Percentiles rank a stretch among this genome's conserved stretches.
Conservation (phyloP, 2,113 vertebrate species). For the Tragelaphus scriptus region DNA sequence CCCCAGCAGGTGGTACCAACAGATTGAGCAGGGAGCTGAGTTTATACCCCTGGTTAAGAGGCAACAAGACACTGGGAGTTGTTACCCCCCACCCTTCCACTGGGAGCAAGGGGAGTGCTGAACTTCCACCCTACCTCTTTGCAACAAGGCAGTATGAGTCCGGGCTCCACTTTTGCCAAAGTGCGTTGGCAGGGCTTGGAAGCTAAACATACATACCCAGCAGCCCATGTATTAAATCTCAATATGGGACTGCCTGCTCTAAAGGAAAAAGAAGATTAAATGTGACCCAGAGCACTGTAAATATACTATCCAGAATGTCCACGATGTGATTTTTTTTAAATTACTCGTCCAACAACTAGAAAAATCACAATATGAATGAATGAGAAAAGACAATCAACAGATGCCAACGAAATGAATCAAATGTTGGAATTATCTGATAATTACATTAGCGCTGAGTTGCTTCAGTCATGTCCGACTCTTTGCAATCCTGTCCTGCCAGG, state of each 20-base stretch:
- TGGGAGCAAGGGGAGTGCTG: background rate
- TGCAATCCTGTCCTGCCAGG: background rate
- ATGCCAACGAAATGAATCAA: background rate
- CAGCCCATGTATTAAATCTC: background rate
- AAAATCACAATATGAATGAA: background rate
- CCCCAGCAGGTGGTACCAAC: background rate
- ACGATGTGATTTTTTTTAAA: background rate
- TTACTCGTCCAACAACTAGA: background rate
- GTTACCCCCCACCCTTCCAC: background rate
- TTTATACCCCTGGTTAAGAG: background rate
- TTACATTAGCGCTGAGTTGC: background rate
- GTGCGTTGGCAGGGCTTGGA: background rate
- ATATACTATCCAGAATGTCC: background rate
- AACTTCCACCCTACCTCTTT: background rate
- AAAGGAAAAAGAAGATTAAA: background rate
- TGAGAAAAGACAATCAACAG: background rate
- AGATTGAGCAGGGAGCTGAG: background rate
- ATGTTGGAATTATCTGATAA: constrained; percentile 2
- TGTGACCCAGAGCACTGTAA: background rate
- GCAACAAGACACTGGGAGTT: background rate
- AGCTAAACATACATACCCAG: background rate
- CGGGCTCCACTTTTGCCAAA: background rate
- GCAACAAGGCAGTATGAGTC: background rate
- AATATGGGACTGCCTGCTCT: background rate
- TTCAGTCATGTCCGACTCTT: background rate